phyloP scores from a whole-genome alignment of 1,140 invertebrate species.

The Harlomillsia oculata region DNA sequence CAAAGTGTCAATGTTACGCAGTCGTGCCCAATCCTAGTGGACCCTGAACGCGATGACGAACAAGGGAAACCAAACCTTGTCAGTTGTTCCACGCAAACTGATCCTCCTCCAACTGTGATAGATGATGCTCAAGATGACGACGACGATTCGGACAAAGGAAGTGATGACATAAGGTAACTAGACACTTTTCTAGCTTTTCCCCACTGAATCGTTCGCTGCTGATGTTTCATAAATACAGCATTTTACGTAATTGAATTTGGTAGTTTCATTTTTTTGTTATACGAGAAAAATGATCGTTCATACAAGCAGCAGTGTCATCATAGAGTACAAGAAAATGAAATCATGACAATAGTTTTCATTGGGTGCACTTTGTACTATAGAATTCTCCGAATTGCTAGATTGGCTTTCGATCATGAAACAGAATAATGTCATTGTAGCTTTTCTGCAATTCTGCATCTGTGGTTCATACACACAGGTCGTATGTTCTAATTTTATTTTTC shows the following conservation, averaged over 20 bases:
- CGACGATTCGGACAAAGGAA: slow-evolving; percentile 15
- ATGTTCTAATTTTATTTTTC: too few species aligned
- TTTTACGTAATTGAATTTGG: background rate
- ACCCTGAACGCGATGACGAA: background rate
- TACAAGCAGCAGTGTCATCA: background rate
- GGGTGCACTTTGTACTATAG: too few species aligned
- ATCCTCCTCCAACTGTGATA: slow-evolving; percentile 30
- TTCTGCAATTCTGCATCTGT: too few species aligned
- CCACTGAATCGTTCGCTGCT: background rate
- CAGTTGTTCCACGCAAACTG: slow-evolving; percentile 27
- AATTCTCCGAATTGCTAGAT: too few species aligned
- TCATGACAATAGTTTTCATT: too few species aligned
- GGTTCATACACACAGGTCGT: too few species aligned
- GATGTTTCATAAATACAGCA: background rate
- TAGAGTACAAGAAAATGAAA: background rate
- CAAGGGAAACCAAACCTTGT: background rate
- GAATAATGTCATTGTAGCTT: too few species aligned
- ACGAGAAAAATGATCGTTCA: too few species aligned
- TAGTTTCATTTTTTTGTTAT: background rate
- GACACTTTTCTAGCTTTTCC: too few species aligned
- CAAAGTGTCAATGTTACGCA: slow-evolving; percentile 23
- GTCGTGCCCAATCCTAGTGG: slow-evolving; percentile 26
- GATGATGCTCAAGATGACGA: slow-evolving; percentile 9
- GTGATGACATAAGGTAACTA: slow-evolving; percentile 22
- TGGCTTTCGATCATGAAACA: too few species aligned